phyloP scores from a whole-genome alignment of 2,888 invertebrate genomes.

The Cerceris rybyensis region DNA sequence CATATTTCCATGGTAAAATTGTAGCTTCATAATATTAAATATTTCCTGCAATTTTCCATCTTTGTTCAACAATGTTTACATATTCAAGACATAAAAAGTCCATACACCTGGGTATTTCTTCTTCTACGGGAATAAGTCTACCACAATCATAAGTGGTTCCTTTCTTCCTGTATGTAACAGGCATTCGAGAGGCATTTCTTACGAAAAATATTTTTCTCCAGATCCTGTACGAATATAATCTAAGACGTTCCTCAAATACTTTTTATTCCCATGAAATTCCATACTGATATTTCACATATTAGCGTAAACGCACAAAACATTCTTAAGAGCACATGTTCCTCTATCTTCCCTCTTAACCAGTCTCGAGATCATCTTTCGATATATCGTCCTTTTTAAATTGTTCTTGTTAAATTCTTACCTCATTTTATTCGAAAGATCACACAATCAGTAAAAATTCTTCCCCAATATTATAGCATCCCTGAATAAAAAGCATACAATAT shows the following conservation, averaged over 20 bases:
- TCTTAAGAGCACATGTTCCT: not conserved
- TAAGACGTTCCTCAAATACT: not conserved
- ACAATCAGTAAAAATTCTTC: no score
- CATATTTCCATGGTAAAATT: no score
- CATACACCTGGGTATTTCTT: not conserved
- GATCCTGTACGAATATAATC: not conserved
- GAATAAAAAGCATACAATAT: no score
- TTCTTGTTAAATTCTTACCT: no score
- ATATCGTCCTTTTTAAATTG: no score
- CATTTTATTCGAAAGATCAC: no score
- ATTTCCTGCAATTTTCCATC: not conserved
- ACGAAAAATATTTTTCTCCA: constrained; percentile 25
- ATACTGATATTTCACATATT: not conserved
- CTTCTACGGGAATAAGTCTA: not conserved
- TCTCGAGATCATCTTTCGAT: no score
- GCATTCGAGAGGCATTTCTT: not conserved
- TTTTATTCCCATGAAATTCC: not conserved
- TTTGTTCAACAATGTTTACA: not conserved
- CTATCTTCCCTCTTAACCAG: no score
- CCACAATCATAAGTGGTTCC: not conserved
- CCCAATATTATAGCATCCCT: no score
- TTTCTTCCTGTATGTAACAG: not conserved
- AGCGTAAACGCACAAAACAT: not conserved
- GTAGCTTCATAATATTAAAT: no score
- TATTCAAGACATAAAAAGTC: constrained; percentile 15